Evolutionary conservation across 2,113 vertebrate species (phyloP), one percentile per base, ranked within the genome.

Genomic region (Papio anubis): DNA sequence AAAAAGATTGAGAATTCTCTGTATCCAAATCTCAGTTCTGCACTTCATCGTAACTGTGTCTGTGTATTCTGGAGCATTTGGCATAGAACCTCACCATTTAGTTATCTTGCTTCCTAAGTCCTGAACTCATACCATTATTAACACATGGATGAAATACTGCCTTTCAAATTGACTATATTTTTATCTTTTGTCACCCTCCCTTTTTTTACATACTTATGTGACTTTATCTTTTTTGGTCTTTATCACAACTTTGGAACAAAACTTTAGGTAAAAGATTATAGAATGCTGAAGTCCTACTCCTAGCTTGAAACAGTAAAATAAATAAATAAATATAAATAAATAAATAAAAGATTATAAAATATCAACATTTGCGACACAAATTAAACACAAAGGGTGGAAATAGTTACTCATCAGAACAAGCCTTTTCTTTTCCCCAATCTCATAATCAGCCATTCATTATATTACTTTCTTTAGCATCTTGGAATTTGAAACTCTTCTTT

Each of bases 241-340:
- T 84, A 59, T 93, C 45, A 95, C 38, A 96, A 88, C 23, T 70
- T 84, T 61, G 30, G 64, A 93, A 5, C 12, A 86, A 79, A 95
- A 70, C 5, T 86, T 87, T 43, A 55, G 48, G 27, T 80, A 86
- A 89, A 59, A 82, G 25, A 89, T 52, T 72, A 64, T 40, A 89
- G 94, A 82, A 79, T 84, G 64, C 7, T 64, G 6, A 64, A 64
- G 61, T 64, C 61, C 12, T 64, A 64, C 27, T 14, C 61, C 5
- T 64, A 32, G 27, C 61, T 64, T 64, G 61, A 30, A 64, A 30
- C 30, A 64, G 61, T 30, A 64, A 64, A 64, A 64, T 13, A 64
- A 64, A 64, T 30, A 30, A 30, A 64, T 64, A 64, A 14, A 64
- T 14, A 32, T 64, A 64, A 30, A 64, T 64, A 64, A 64, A 13